Base-by-base conservation (phyloP, 1,140 invertebrate species). In the Aphaenogaster floridana region DNA sequence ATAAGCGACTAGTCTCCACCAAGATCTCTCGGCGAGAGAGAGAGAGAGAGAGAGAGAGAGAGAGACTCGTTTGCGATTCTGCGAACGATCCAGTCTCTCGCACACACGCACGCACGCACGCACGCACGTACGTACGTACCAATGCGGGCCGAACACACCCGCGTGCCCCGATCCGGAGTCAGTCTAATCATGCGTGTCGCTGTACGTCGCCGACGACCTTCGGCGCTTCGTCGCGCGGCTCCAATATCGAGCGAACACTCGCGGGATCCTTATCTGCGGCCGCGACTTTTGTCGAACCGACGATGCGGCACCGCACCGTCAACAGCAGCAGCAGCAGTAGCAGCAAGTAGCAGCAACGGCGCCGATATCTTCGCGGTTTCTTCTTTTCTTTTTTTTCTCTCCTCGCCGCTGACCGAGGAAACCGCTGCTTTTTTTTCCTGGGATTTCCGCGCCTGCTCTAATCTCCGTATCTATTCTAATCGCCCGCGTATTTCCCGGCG, bases 241-340 rank as follows among this genome's bases (percentile, higher is more conserved):
- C n/a, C 45, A 76, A 84, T 84, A 84, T 76, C 80, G 80, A 39
- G 28, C 54, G 80, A 45, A 72, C 68, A 48, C 74, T 42, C 83
- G 34, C 71, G 83, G 74, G 39, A 42, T 86, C 13, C 76, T 86
- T 86, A 86, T 86, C 84, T 86, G 74, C 36, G 39, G 36, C 66
- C 48, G 84, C 61, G 61, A 77, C 28, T 84, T 57, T 63, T 84
- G 69, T 63, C 80, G 79, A 42, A 11, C 15, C 64, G 64, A 7
- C 34, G 34, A 11, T 45, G 59, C 13, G 52, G 39, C 76, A 34
- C 13, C 39, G 48, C 5, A 63, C 11, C 63, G 21, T 28, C 42
- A n/a, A 34, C 42, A 28, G 66, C 21, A 69, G n/a, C 42, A 42
- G n/a, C 66, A 17, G n/a, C 34, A n/a, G 9, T 11, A 21, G 3